These are phyloP conservation scores for Paguma larvata DNA, from an alignment of 2,797 vertebrate species.

Conservation along the genomic window DNA sequence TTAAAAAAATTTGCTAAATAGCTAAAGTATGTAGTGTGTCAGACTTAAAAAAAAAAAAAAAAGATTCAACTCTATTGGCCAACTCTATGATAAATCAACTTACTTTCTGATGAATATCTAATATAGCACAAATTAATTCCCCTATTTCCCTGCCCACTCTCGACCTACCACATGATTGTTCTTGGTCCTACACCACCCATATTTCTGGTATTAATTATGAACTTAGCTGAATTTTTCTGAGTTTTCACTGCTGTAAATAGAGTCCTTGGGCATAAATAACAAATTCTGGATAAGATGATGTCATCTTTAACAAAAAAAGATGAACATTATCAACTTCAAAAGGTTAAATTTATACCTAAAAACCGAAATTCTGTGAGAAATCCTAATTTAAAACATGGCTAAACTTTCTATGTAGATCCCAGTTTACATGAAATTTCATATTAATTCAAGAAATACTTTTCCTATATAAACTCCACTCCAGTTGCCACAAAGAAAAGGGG, in stretches of 20 bases:
- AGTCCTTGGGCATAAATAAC: slow-evolving; percentile 13
- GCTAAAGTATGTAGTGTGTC: neutral
- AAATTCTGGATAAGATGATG: slow-evolving; percentile 52
- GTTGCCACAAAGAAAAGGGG: slow-evolving; percentile 78
- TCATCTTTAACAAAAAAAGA: slow-evolving; percentile 45
- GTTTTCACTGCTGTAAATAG: slow-evolving; percentile 29
- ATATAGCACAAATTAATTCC: slow-evolving; percentile 33
- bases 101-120: slow-evolving; percentile 31
- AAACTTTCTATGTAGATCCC: slow-evolving; percentile 79
- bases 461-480: slow-evolving; percentile 73
- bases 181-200: neutral
- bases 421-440: slow-evolving; percentile 85
- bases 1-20: slow-evolving; percentile 51
- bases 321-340: slow-evolving; percentile 50
- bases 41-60: neutral
- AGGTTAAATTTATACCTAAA: slow-evolving; percentile 33
- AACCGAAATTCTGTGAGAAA: slow-evolving; percentile 72
- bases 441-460: slow-evolving; percentile 83
- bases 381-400: slow-evolving; percentile 83
- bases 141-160: neutral
- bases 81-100: slow-evolving; percentile 29
- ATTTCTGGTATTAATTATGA: slow-evolving; percentile 25
- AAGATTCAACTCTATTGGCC: neutral
- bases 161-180: neutral
- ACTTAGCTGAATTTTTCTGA: neutral